phyloP scores from a whole-genome alignment of 2,113 vertebrate species.

The Leptosomus discolor region DNA sequence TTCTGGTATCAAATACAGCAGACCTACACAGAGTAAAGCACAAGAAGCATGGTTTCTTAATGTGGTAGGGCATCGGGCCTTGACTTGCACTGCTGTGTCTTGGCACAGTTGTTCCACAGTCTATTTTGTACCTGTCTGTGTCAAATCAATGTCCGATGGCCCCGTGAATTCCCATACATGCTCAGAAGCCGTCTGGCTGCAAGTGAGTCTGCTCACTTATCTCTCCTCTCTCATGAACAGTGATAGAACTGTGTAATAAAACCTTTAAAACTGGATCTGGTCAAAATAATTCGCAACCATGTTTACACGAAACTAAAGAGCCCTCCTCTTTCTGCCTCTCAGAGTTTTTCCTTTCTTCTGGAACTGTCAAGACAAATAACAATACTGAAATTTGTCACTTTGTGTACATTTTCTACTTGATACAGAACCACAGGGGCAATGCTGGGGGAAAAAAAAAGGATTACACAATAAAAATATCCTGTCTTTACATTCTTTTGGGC shows the following conservation, averaged over 20 bases:
- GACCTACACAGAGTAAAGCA: background rate
- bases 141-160: background rate
- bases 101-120: background rate
- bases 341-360: background rate
- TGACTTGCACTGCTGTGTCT: background rate
- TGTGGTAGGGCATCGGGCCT: background rate
- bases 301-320: background rate
- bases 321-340: background rate
- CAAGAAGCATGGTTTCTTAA: background rate
- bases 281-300: background rate
- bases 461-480: background rate
- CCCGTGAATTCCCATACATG: background rate
- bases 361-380: background rate
- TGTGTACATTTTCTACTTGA: background rate
- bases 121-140: background rate
- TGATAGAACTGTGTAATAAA: background rate
- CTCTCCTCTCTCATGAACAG: background rate
- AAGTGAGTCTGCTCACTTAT: background rate
- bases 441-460: accelerated
- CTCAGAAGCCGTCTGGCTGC: background rate
- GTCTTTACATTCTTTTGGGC: background rate
- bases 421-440: background rate
- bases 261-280: background rate
- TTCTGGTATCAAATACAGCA: background rate
- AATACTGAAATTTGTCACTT: background rate